Evolutionary conservation across 2,888 invertebrate species (phyloP), one percentile per base, ranked within the genome.

Genomic region (Phortica okadai): DNA sequence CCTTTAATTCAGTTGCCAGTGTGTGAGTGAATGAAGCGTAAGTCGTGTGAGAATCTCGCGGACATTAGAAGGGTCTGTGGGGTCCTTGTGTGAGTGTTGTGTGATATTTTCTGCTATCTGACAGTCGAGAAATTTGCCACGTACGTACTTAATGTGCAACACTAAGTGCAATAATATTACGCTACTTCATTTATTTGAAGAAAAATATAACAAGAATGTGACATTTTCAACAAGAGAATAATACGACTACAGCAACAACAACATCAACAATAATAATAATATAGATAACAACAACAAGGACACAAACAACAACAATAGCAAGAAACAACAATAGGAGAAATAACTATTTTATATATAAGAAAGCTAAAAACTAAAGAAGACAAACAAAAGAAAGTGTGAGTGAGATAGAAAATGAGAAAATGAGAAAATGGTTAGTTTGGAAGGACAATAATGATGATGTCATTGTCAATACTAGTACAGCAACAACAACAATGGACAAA

Each of bases 391-490:
- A 33, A 72, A 59, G 56, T 50, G 50, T 14, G 14, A 50, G 50
- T 14, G 50, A 50, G 50, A 50, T 50, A n/a, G n/a, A n/a, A n/a
- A n/a, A n/a, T n/a, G n/a, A 5, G 50, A 8, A 50, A 14, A 33
- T 33, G 33, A 3, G 21, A 62, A 62, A 59, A 62, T 59, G 50
- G 77, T 64, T 80, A 67, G 78, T 84, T 79, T 81, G 76, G 54
- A 78, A 83, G 82, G 82, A 88, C 89, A 84, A 87, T 90, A 88
- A 88, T 90, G 89, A 88, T 90, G 89, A 90, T 90, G 89, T 89
- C 89, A 90, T 90, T 90, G 90, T 90, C 89, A 90, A 90, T 88
- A 86, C 80, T 75, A 82, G 76, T 82, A 74, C 80, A 80, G 54
- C 82, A 81, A 74, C 79, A 75, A 59, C 67, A 79, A 64, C 76